Evolutionary conservation across 2,113 vertebrate species (phyloP), one percentile per base, ranked within the genome.

Genomic region (Salvator merianae): DNA sequence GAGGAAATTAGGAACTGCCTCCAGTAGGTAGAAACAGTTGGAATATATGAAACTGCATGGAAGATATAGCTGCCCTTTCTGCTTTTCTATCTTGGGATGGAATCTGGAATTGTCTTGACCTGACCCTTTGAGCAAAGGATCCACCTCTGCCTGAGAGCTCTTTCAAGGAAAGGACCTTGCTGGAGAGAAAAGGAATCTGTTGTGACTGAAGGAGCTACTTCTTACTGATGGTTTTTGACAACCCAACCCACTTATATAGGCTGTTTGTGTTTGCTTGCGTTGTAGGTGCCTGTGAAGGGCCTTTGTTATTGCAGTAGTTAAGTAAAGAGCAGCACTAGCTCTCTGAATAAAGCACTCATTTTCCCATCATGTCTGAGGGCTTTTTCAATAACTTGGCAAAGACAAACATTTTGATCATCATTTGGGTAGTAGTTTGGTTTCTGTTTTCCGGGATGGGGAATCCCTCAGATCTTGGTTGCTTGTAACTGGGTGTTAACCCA

Each of bases 321-420:
- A 77, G 38, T 62, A 36, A 79, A 71, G 65, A 47, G 71, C 53
- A 47, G 34, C n/a, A 16, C 14, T 59, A 69, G 83, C 34, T 5
- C 40, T 86, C 80, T 84, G 66, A 53, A 73, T 86, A 71, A 78
- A 30, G 62, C 43, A 24, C 65, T 82, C 55, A 84, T 79, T 86
- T 71, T 36, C 69, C 34, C n/a, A 32, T 63, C 68, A 30, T 30
- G 38, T 78, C 74, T 83, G 14, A 71, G 26, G 18, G 47, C 43
- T 30, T 24, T 50, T 83, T 84, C 85, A 80, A 6, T 84, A 26
- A 74, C 34, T 82, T 85, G 81, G 36, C 65, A 71, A 62, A 85
- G 28, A 34, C 4, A 22, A 47, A 68, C 77, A 86, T 78, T 86
- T 30, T 78, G 68, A 76, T 2, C 78, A 40, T 43, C 28, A 16